phyloP scores from a whole-genome alignment of 2,113 vertebrate species.

The Oxyura jamaicensis region DNA sequence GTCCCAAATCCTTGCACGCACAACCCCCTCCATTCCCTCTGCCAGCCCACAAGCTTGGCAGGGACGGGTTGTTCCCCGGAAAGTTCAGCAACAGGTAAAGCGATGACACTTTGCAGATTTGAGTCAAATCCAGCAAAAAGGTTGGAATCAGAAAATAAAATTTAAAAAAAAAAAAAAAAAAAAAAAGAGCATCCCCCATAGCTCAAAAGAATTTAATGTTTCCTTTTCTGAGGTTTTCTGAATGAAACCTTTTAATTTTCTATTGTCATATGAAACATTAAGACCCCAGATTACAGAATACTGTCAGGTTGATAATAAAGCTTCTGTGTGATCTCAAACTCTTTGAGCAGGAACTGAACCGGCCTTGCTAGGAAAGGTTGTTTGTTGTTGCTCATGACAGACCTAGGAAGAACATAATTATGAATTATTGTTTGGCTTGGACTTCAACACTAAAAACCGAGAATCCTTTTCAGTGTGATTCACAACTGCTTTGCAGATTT shows the following conservation, averaged over 20 bases:
- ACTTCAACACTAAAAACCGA: background rate
- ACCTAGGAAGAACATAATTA: background rate
- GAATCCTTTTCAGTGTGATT: background rate
- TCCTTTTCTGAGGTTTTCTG: background rate
- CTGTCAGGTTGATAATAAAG: background rate
- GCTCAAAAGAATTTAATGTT: background rate
- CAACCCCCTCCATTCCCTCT: background rate
- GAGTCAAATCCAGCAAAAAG: background rate
- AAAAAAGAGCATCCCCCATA: background rate
- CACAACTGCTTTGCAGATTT: background rate
- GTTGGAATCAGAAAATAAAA: background rate
- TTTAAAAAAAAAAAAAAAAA: too few relatives aligned
- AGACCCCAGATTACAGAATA: background rate
- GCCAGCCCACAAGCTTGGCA: background rate
- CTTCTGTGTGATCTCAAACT: background rate
- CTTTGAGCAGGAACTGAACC: background rate
- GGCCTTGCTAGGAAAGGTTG: background rate
- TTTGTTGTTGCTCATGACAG: background rate
- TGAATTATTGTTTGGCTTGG: background rate
- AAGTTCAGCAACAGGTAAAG: background rate
- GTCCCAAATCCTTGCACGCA: background rate
- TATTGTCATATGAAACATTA: background rate
- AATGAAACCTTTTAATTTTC: background rate
- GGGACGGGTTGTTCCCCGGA: background rate
- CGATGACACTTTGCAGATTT: background rate